Evolutionary conservation across 2,113 vertebrate species (phyloP), one percentile per base, ranked within the genome.

Genomic region (Tinamus guttatus): DNA sequence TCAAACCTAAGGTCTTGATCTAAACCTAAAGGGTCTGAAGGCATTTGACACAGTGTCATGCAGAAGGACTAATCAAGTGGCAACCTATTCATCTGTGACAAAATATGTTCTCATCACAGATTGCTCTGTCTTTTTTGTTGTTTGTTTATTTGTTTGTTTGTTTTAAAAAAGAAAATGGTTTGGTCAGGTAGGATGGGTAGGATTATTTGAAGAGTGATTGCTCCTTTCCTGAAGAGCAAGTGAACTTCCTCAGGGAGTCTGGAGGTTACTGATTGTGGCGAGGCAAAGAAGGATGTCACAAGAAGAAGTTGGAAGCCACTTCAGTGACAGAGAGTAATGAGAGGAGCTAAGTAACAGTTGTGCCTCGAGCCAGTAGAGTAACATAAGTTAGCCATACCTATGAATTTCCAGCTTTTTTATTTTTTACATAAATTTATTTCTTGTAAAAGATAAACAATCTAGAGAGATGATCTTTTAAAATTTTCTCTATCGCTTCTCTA

Each of bases 221-320:
- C 0, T 0, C 6, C 32, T 51, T 64, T 78, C n/a, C 11, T 70
- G 27, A 75, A 38, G 36, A 51, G 34, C 17, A 30, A 5, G 14
- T 36, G 34, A 56, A 3, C 20, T 21, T 19, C 17, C 18, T 89
- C 13, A 51, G 13, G 13, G 70, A 59, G 12, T 6, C 8, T 81
- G 38, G 38, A 47, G 30, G 14, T 11, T 75, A 18, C 21, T 59
- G n/a, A 51, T 7, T 30, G 28, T 25, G 45, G 19, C 30, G 16
- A 32, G 30, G 27, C 28, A 70, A 69, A 68, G 47, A 70, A 47
- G 36, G 27, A 21, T 78, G 27, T 14, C 32, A 14, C 0, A 0
- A 49, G 13, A 70, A 75, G 69, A 74, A 81, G 16, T 2, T 68
- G 19, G 9, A 22, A 6, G 16, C 13, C 0, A 0, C 1, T 45